Percentiles rank a stretch among this genome's conserved stretches.
Evolutionary conservation across 2,113 vertebrate genomes (phyloP).

Genomic region (Prochilodus magdalenae): DNA sequence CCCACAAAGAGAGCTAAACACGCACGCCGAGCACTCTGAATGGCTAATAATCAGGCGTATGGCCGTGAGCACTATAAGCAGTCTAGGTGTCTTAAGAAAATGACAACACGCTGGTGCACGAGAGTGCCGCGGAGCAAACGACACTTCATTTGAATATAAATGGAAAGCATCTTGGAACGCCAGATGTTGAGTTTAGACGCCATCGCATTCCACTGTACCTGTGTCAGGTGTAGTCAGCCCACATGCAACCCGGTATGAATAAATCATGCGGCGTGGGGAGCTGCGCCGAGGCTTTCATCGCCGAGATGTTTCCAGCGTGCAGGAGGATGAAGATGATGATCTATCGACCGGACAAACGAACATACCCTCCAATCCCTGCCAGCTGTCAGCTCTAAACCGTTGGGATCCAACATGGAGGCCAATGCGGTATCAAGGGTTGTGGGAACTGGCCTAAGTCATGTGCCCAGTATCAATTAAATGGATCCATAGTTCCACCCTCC

Average conservation of each 20-base stretch:
- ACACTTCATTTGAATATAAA: slow-evolving; percentile 52
- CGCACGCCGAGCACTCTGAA: not conserved
- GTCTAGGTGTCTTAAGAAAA: slow-evolving; percentile 7
- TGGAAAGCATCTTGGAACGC: slow-evolving; percentile 36
- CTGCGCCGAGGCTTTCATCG: not conserved
- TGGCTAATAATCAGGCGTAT: slow-evolving; percentile 9
- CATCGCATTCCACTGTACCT: slow-evolving; percentile 18
- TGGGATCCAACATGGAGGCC: no score
- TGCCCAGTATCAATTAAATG: no score
- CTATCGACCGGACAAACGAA: not conserved
- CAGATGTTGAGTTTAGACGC: slow-evolving; percentile 39
- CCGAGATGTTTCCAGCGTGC: not conserved
- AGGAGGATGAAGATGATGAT: not conserved
- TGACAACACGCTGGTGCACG: slow-evolving; percentile 20
- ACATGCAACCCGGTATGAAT: slow-evolving; percentile 34
- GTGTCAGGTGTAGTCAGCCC: slow-evolving; percentile 6
- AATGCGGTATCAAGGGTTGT: no score
- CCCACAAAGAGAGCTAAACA: not conserved
- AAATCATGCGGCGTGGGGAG: slow-evolving; percentile 24
- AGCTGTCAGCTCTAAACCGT: not conserved
- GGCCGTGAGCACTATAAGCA: slow-evolving; percentile 14
- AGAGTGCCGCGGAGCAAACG: slow-evolving; percentile 14
- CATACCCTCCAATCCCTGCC: not conserved
- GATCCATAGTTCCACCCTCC: no score
- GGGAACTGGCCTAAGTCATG: no score